Base-by-base conservation (phyloP, 2,113 vertebrate species). In the Paralichthys olivaceus region DNA sequence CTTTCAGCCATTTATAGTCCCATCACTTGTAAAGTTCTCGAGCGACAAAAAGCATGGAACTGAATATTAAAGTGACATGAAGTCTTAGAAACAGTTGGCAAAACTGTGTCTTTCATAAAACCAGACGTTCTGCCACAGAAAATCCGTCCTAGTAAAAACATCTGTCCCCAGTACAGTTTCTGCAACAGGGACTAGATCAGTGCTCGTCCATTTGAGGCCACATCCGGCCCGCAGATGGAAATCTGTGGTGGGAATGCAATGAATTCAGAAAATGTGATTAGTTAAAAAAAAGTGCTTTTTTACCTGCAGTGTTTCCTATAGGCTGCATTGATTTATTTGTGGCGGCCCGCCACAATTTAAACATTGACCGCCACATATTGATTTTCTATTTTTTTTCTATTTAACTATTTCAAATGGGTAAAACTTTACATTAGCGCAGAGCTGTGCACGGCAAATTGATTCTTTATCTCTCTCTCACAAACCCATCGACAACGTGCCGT, bases 1-100 rank as follows among this genome's bases (percentile, higher is more conserved):
- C 64, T 76, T 26, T 23, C 26, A 76, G 69, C 25, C 84, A 49
- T 81, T 84, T 81, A 77, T 64, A 84, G 74, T 70, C 43, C 8
- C 66, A 53, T 74, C 61, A 28, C 63, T 81, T 75, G 57, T 58
- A 66, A 61, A 67, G 49, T 29, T 79, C 19, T 49, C 57, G 64
- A 77, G 43, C 45, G 49, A 79, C 57, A 64, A 77, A 79, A 84
- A 69, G 71, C 63, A 54, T 34, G 15, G 14, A 40, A 72, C 23
- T 58, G 54, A 80, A 74, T 72, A 73, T 68, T 8, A 79, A 76
- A 63, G n/a, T 57, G 80, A 72, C 58, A 58, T 1, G 13, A 5
- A 53, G 67, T 57, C 54, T 75, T 69, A 49, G 34, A 60, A 57
- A 69, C 70, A 32, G 45, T 49, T 6, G 45, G 45, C 17, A 63